These are phyloP conservation scores for Trachymyrmex cornetzi DNA, from an alignment of 1,140 invertebrate species.

Conservation along the genomic window DNA sequence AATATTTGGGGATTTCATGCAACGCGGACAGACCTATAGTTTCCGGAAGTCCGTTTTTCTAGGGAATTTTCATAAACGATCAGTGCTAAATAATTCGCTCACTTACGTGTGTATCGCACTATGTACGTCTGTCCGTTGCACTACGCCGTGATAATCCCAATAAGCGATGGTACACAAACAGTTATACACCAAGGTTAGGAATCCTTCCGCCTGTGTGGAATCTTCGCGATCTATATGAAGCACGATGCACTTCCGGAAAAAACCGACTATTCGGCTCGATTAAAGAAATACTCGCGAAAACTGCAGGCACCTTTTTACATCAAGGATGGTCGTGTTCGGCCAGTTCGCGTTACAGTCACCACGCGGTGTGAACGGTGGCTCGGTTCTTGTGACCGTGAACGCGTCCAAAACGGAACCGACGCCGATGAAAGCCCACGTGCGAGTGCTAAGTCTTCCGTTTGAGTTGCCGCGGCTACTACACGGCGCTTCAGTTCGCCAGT, in stretches of 20 bases:
- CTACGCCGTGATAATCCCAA: constrained; percentile 44
- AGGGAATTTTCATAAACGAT: neutral
- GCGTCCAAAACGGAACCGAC: constrained; percentile 74
- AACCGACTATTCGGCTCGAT: too few relatives aligned
- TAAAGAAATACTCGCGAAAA: neutral
- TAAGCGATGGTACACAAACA: constrained; percentile 49
- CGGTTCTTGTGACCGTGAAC: neutral
- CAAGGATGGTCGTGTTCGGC: neutral
- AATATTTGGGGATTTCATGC: too few relatives aligned
- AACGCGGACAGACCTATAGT: too few relatives aligned
- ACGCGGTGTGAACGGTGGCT: constrained; percentile 24
- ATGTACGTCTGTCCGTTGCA: neutral
- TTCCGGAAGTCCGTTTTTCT: neutral
- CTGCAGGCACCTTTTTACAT: neutral
- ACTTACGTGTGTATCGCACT: constrained; percentile 29
- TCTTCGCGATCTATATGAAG: neutral
- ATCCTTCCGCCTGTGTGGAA: neutral
- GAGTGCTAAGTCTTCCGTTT: constrained; percentile 79
- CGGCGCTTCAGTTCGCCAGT: constrained; percentile 74
- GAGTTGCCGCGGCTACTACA: constrained; percentile 74
- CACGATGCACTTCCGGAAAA: constrained; percentile 10
- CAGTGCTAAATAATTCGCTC: neutral
- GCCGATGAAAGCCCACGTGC: constrained; percentile 84
- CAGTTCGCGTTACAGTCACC: constrained; percentile 12
- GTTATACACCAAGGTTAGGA: constrained; percentile 26